These are phyloP conservation scores for Drosophila recens DNA, from an alignment of 2,888 invertebrate genomes.

Conservation along the genomic window DNA sequence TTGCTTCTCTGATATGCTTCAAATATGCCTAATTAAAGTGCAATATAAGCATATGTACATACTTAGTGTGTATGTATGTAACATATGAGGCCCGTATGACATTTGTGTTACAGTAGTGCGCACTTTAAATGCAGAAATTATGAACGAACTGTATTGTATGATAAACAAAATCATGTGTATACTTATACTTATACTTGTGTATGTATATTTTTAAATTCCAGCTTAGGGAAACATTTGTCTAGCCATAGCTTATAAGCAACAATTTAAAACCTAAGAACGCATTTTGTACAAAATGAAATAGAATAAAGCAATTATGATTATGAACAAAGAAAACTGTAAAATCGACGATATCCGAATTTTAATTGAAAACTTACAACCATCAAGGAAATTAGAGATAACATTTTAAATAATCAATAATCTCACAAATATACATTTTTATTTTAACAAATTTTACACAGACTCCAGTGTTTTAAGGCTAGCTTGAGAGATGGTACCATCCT, in stretches of 20 bases:
- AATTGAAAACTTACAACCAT: neutral
- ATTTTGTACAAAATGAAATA: constrained; percentile 78
- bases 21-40: constrained; percentile 50
- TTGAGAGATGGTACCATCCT: constrained; percentile 58
- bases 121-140: constrained; percentile 51
- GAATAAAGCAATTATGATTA: constrained; percentile 63
- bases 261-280: constrained; percentile 67
- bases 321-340: constrained; percentile 7
- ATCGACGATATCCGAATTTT: neutral
- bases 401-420: constrained; percentile 29
- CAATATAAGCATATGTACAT: constrained; percentile 56
- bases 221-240: constrained; percentile 83
- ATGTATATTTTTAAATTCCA: constrained; percentile 75
- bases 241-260: constrained; percentile 81
- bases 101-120: constrained; percentile 42
- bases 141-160: constrained; percentile 52
- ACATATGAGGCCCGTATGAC: constrained; percentile 24
- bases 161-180: constrained; percentile 60
- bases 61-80: constrained; percentile 50
- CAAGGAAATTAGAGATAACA: neutral
- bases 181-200: constrained; percentile 67
- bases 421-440: constrained; percentile 13
- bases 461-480: constrained; percentile 38
- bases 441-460: constrained; percentile 10
- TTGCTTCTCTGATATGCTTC: constrained; percentile 72